A percentile compares a stretch with the other conserved stretches of the same genome.
Evolutionary conservation across 2,888 invertebrate species (phyloP).

Genomic region (Litoditis marina): DNA sequence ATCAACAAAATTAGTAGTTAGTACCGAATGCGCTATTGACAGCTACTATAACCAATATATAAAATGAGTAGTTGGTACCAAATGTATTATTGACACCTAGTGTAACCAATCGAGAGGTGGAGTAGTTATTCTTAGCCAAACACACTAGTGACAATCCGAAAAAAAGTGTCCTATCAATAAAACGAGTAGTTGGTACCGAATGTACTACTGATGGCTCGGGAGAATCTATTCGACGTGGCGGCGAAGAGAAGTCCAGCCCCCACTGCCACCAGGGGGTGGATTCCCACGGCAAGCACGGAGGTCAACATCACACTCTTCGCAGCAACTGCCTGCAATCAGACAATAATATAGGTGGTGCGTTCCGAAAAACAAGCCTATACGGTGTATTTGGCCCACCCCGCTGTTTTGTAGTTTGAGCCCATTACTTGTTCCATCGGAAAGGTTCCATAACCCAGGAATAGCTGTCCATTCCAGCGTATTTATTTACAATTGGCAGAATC

Average conservation of each 20-base stretch:
- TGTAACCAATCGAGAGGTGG: no score
- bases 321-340: slow-evolving; percentile 11
- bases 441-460: not conserved
- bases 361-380: not conserved
- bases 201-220: not conserved
- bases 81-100: no score
- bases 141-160: no score
- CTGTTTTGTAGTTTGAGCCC: no score
- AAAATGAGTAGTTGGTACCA: no score
- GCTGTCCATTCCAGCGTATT: no score
- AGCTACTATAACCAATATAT: no score
- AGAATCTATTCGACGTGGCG: not conserved
- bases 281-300: slow-evolving; percentile 12
- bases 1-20: no score
- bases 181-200: not conserved
- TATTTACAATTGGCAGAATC: no score
- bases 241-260: slow-evolving; percentile 15
- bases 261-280: slow-evolving; percentile 11
- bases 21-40: no score
- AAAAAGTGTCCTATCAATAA: not conserved
- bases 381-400: not conserved
- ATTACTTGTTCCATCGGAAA: no score
- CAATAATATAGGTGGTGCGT: not conserved
- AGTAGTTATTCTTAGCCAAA: no score
- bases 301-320: slow-evolving; percentile 13